These are phyloP conservation scores for Aspiorhynchus laticeps DNA, from an alignment of 2,113 vertebrate species.

Conservation along the genomic window DNA sequence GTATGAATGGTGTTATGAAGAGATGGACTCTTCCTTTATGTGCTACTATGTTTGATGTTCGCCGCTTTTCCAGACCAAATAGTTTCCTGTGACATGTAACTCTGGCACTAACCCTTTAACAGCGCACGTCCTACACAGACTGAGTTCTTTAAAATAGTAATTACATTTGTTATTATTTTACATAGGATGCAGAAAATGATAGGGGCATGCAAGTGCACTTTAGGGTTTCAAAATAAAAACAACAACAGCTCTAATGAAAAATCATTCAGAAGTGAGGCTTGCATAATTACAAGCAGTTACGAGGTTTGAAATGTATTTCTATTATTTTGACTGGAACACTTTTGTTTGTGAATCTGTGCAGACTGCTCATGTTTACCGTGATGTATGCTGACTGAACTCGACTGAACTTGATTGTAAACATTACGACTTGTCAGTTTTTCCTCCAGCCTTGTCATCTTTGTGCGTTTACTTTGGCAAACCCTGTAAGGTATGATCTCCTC, in stretches of 20 bases:
- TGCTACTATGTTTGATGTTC: background rate
- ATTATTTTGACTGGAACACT: slow-evolving; percentile 19
- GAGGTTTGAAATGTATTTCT: background rate
- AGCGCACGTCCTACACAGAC: slow-evolving; percentile 3
- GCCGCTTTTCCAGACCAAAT: slow-evolving; percentile 38
- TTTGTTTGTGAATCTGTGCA: background rate
- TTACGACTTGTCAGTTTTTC: background rate
- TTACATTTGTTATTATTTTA: slow-evolving; percentile 19
- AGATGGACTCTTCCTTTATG: background rate
- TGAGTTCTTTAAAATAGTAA: background rate
- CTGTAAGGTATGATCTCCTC: slow-evolving; percentile 24
- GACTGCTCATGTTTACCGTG: slow-evolving; percentile 11
- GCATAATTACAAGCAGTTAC: background rate
- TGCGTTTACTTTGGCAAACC: background rate
- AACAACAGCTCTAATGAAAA: background rate
- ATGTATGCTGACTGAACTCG: background rate
- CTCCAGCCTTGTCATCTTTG: background rate
- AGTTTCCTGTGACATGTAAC: slow-evolving; percentile 31
- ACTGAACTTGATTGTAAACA: background rate
- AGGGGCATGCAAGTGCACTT: background rate
- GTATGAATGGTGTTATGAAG: background rate
- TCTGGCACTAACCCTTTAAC: slow-evolving; percentile 38
- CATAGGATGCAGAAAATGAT: background rate
- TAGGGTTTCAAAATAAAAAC: slow-evolving; percentile 1
- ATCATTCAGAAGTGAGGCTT: background rate